Evolutionary conservation across 2,888 invertebrate genomes (phyloP), one percentile per base, ranked within the genome.

Genomic region (Eudemis profundana): DNA sequence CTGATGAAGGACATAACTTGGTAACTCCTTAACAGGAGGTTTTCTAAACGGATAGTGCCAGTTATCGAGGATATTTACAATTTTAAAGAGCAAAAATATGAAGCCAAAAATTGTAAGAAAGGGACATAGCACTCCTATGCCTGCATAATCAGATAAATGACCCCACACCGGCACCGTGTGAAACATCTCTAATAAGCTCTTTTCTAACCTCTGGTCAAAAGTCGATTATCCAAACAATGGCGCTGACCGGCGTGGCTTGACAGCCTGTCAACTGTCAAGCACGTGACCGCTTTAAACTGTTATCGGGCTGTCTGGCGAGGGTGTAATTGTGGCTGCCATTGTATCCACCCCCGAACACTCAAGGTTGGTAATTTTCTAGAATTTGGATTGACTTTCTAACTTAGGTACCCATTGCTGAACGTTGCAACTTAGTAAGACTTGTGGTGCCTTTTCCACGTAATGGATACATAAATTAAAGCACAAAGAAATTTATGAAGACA

Each of bases 251-350:
- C 76, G 82, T n/a, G n/a, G 33, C 33, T 5, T 83, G 84, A 86
- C 83, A 81, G 76, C n/a, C 67, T 72, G 83, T 60, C 90, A 90
- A 61, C 33, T 60, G 61, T 53, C 49, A 21, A 46, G 44, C 61
- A 59, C 64, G 64, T 64, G 84, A 85, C 89, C 84, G 79, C 73
- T 83, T 78, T 86, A 84, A 87, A 86, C 82, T 85, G 83, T 83
- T 86, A 85, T 86, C 86, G 72, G 66, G 68, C 77, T 84, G 85
- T 88, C 87, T 73, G 72, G 73, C 75, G 75, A 72, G 75, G 78
- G 78, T 79, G 73, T 74, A 79, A 72, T 74, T 74, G 79, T 75
- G 74, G 76, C 73, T 70, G 78, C 76, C 78, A 73, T 77, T 70
- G 77, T 72, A 2, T 49, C 7, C 38, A 42, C 57, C 42, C 12